These are phyloP conservation scores for Ephydatia muelleri DNA, from an alignment of 37 sponge, comb jelly and placozoan genomes.

Conservation along the genomic window DNA sequence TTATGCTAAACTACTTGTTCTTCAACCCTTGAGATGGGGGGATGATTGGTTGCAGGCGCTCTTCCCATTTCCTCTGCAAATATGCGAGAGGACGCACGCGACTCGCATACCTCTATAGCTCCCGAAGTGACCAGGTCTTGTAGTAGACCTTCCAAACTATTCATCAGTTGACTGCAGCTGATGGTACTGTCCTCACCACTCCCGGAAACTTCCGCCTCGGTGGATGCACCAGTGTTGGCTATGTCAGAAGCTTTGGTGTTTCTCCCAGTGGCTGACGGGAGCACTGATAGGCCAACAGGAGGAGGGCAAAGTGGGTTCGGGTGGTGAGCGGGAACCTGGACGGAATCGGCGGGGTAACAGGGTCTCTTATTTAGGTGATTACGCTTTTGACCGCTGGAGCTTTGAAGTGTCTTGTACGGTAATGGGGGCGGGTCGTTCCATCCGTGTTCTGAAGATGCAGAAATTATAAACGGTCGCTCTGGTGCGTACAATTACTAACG, in stretches of 20 bases:
- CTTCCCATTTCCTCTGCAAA: background rate
- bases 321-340: background rate
- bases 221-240: background rate
- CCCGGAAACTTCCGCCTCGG: background rate
- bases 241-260: background rate
- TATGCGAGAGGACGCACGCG: background rate
- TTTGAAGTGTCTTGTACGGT: slow-evolving; percentile 21
- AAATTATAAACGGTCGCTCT: background rate
- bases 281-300: background rate
- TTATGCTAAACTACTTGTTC: too few species aligned
- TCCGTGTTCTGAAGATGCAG: slow-evolving; percentile 10
- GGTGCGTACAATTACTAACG: background rate
- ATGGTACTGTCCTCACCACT: background rate
- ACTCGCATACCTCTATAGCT: background rate
- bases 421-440: slow-evolving; percentile 61
- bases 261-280: background rate
- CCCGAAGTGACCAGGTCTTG: background rate
- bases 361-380: slow-evolving; percentile 30
- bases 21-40: too few species aligned
- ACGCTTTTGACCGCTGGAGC: background rate
- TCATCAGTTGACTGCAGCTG: background rate
- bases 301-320: background rate
- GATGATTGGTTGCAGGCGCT: too few species aligned
- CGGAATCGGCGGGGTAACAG: background rate
- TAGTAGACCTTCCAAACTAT: background rate